Percentiles rank a stretch among this genome's conserved stretches.
Evolutionary conservation across 2,888 invertebrate genomes (phyloP).

Genomic region (Standfussiana lucernea): DNA sequence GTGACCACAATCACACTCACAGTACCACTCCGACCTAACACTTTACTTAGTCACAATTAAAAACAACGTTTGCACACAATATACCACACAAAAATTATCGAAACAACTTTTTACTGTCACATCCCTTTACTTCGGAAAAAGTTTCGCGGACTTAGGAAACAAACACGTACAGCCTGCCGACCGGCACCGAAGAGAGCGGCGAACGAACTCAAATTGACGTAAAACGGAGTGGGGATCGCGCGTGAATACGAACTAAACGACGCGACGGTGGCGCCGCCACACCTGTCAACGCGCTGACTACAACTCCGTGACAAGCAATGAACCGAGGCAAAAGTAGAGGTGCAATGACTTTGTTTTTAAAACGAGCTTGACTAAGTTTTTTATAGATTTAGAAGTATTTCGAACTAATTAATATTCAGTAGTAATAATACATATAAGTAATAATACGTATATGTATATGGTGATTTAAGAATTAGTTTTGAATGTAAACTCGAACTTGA

Average conservation of each 20-base stretch:
- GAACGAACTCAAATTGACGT: conserved; percentile 82
- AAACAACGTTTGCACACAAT: conserved; percentile 66
- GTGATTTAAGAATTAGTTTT: background rate
- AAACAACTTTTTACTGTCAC: conserved; percentile 66
- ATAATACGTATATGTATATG: background rate
- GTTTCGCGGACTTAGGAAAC: conserved; percentile 81
- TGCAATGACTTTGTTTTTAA: conserved; percentile 64
- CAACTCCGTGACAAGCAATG: conserved; percentile 63
- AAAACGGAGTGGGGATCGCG: conserved; percentile 66
- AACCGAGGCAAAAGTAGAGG: conserved; percentile 71
- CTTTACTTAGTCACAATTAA: conserved; percentile 65
- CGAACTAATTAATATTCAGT: background rate
- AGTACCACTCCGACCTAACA: conserved; percentile 74
- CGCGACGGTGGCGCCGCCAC: conserved; percentile 78
- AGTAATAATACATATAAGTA: background rate
- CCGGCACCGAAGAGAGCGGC: conserved; percentile 76
- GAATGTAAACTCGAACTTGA: background rate
- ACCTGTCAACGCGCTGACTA: conserved; percentile 76
- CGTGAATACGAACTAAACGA: conserved; percentile 62
- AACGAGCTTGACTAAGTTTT: conserved; percentile 39
- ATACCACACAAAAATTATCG: conserved; percentile 51
- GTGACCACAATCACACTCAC: conserved; percentile 85
- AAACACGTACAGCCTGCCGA: conserved; percentile 62
- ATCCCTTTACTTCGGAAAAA: conserved; percentile 76
- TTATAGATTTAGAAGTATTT: background rate